Percentiles rank a stretch among this genome's conserved stretches.
phyloP scores from a whole-genome alignment of 2,113 vertebrate genomes.

The Rhabdornis inornatus region DNA sequence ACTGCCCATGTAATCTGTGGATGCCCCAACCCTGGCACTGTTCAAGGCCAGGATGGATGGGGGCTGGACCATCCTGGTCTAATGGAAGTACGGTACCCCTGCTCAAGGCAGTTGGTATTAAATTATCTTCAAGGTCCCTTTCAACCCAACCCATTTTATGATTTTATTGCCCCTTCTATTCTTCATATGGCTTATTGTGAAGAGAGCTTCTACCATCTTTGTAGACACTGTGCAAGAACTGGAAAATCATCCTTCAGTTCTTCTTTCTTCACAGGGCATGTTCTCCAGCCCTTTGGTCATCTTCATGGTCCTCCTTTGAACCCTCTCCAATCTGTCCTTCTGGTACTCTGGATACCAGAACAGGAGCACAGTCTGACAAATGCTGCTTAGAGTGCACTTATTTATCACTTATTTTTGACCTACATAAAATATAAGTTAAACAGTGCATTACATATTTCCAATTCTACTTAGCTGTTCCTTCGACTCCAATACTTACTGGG shows the following conservation, averaged over 20 bases:
- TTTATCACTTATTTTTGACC: neutral
- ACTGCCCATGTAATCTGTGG: neutral
- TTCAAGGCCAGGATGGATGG: neutral
- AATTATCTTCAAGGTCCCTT: neutral
- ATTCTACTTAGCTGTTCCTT: neutral
- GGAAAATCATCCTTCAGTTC: neutral
- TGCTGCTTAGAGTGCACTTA: neutral
- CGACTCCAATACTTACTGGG: fast-evolving
- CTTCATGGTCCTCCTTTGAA: neutral
- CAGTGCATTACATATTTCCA: neutral
- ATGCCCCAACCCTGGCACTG: neutral
- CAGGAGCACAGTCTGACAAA: neutral
- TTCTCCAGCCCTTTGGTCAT: neutral
- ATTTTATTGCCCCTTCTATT: neutral
- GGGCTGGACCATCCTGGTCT: neutral
- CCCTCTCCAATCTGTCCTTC: neutral
- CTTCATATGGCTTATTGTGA: neutral
- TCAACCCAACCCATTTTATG: neutral
- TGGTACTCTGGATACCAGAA: neutral
- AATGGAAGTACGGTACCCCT: neutral
- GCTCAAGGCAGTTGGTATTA: neutral
- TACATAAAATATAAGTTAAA: neutral
- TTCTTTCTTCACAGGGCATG: neutral
- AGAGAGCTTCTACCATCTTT: neutral
- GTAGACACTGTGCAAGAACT: neutral